Conservation (phyloP, 1,140 invertebrate genomes). For the Metopolophium dirhodum region DNA sequence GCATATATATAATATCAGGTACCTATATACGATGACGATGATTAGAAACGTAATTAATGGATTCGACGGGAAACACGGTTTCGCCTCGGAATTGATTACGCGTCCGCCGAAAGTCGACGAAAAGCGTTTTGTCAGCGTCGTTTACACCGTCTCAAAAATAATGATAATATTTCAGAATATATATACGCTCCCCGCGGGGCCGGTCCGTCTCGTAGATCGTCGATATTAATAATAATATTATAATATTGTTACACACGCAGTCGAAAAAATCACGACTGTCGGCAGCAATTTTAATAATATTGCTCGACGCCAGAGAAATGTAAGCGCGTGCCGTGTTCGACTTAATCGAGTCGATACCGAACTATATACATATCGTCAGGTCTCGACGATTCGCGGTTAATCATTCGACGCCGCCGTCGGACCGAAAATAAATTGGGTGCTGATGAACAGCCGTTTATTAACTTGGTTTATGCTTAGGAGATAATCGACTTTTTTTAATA, state of each 20-base stretch:
- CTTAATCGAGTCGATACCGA: neutral
- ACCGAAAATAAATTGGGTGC: neutral
- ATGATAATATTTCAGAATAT: neutral
- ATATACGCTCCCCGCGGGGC: neutral
- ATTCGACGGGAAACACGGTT: neutral
- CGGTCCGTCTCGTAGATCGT: neutral
- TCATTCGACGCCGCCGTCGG: neutral
- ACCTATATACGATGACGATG: neutral
- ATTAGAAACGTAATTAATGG: neutral
- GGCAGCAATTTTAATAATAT: neutral
- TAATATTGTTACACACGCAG: neutral
- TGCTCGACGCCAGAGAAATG: neutral
- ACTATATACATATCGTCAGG: neutral
- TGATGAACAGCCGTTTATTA: neutral
- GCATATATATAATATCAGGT: neutral
- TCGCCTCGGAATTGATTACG: neutral
- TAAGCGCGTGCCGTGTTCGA: neutral
- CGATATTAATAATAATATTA: neutral
- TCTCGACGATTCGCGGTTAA: neutral
- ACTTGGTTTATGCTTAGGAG: too few relatives aligned
- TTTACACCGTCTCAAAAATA: constrained; percentile 29
- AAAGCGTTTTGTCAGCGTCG: constrained; percentile 34
- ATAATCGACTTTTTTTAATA: too few relatives aligned
- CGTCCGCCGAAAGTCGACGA: neutral
- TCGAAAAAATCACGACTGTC: neutral